These are phyloP conservation scores for Eudorcas thomsonii DNA, from an alignment of 2,113 vertebrate species.

Conservation along the genomic window DNA sequence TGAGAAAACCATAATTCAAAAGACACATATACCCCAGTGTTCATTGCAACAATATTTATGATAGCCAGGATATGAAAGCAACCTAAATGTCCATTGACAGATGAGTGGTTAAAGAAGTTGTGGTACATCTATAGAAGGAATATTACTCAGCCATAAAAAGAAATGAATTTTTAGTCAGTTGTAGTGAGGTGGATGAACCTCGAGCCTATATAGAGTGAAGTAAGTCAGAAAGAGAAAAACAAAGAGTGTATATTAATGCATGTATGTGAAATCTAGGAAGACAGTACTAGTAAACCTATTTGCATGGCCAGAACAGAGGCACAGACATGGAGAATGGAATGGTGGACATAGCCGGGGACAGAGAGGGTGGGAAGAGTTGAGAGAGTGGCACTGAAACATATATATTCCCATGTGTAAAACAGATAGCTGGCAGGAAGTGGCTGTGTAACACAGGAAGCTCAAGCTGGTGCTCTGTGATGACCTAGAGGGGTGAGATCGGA, in stretches of 20 bases:
- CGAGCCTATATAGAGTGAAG: not conserved
- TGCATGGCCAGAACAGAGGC: not conserved
- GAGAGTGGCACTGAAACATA: not conserved
- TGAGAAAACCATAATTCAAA: not conserved
- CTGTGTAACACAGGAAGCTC: not conserved
- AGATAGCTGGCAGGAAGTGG: not conserved
- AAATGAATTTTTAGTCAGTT: not conserved
- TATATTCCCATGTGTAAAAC: not conserved
- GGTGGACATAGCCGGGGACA: not conserved
- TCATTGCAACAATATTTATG: not conserved
- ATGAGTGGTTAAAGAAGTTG: not conserved
- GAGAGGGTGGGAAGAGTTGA: not conserved
- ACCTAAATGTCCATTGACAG: not conserved
- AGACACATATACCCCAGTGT: not conserved
- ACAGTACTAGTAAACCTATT: not conserved
- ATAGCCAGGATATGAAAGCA: not conserved
- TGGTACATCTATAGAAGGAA: not conserved
- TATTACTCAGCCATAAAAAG: not conserved
- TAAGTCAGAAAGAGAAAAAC: not conserved
- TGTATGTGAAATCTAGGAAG: not conserved
- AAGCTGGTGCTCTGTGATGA: not conserved
- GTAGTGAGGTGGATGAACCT: not conserved
- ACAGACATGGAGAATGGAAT: not conserved
- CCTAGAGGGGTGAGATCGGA: not conserved
- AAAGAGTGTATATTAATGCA: not conserved